Evolutionary conservation across 30 jellyfish, hydroid and myxozoan genomes (phyloP), one percentile per base, ranked within the genome.

Genomic region (Hydractinia echinata): DNA sequence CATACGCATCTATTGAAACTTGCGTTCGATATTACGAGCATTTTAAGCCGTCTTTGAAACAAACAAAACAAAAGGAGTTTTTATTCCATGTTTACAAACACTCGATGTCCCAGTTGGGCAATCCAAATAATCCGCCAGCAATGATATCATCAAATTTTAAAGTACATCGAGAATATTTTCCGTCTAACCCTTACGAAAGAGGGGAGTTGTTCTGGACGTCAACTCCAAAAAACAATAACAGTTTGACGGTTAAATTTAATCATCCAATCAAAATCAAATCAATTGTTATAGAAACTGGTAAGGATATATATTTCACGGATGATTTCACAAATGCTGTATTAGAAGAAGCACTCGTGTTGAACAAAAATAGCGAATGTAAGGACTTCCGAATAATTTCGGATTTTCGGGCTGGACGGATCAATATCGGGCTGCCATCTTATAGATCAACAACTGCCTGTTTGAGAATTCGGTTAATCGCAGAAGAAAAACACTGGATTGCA

Each of bases 311-410:
- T 51, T 64, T 64, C 18, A 64, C 9, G 19, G 74, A 64, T 64
- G 74, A 64, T 51, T n/a, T 64, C 74, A 64, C 74, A 13, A 64
- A 64, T 64, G 74, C 74, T 7, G 74, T 64, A 6, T 64, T 64
- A 13, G 74, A 64, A 64, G 74, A 64, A 64, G 74, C 74, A 4
- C 39, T 64, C 18, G 74, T n/a, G 19, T 44, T n/a, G 18, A 64
- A 64, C 74, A 1, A 30, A 30, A 30, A 30, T 30, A 30, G 2
- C 44, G 44, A 30, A 30, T 64, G 74, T 13, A 44, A 64, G 18
- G 8, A 6, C 51, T 64, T 64, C 39, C 74, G 39, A 64, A 13
- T 13, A 6, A 7, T 64, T 6, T 7, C 74, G 39, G 39, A 64
- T 51, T 64, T 64, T 13, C 74, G 16, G 2, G 39, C 19, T 64